phyloP scores from a whole-genome alignment of 2,113 vertebrate genomes.

The Gasterosteus nipponicus region DNA sequence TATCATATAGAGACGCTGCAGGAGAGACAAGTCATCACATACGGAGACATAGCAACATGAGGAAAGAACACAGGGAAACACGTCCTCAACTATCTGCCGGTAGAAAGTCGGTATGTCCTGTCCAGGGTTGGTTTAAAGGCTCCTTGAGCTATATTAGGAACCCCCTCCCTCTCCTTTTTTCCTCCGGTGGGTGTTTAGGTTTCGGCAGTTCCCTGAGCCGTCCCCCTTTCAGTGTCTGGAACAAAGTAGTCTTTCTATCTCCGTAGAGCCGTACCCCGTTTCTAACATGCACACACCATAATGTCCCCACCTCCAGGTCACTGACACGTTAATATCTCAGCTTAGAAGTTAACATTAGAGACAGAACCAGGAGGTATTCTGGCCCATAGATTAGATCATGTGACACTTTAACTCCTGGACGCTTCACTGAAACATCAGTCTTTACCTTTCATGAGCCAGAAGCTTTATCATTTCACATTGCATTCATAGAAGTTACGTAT shows the following conservation, averaged over 20 bases:
- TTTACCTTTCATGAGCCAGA: too few species aligned
- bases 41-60: not conserved
- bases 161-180: not conserved
- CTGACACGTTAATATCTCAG: too few species aligned
- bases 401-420: too few species aligned
- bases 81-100: not conserved
- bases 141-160: too few species aligned
- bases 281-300: not conserved
- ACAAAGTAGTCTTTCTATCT: conserved; percentile 21
- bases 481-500: too few species aligned
- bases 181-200: conserved; percentile 34
- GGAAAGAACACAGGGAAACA: conserved; percentile 14
- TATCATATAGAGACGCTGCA: conserved; percentile 76
- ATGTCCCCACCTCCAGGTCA: not conserved
- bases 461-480: too few species aligned
- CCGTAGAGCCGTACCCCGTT: not conserved
- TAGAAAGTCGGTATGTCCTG: conserved; percentile 39
- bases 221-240: conserved; percentile 52
- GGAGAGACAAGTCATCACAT: conserved; percentile 32
- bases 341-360: too few species aligned
- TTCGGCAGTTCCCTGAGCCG: conserved; percentile 40
- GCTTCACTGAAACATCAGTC: too few species aligned
- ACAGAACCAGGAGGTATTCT: not conserved
- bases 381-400: not conserved
- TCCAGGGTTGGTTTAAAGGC: conserved; percentile 1